Evolutionary conservation across 2,888 invertebrate genomes (phyloP), one percentile per base, ranked within the genome.

Genomic region (Tipula confusa): DNA sequence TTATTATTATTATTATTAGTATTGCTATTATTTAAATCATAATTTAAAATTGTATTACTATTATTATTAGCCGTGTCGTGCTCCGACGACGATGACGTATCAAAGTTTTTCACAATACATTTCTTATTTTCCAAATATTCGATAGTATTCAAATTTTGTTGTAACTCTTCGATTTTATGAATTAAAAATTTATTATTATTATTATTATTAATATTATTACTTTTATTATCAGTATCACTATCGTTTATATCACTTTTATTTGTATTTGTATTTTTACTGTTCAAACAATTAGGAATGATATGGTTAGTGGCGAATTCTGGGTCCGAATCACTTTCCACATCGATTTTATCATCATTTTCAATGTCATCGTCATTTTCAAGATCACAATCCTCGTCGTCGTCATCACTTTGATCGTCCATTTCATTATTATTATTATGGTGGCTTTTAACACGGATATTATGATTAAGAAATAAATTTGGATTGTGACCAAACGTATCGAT

Each of bases 301-400:
- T 64, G 64, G 9, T 9, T 24, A 9, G 18, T 29, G 1, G 82
- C 9, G 43, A 79, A 83, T 48, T 88, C 87, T 0, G 24, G 24
- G 82, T 89, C 89, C 28, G 88, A 87, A 83, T 88, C 88, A 82
- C 89, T 89, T 84, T 89, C 89, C 18, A 89, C 89, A 84, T 90
- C 89, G 83, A 89, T 89, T 85, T 88, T 88, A 85, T 90, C 89
- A 29, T 83, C 48, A 15, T 43, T 43, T 48, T 43, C 29, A 18
- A 64, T 64, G 24, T 64, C 64, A 9, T 64, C 64, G 11, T 64
- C 64, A 24, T 64, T 82, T 64, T 88, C 87, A 24, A 64, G 64
- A 83, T 89, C 89, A 29, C 88, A 87, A 82, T 88, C 88, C 80
- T 88, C 89, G 84, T 89, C 89, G n/a, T 90, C 89, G 83, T 90